phyloP scores from a whole-genome alignment of 2,888 invertebrate species.

The Agriopis leucophaearia region DNA sequence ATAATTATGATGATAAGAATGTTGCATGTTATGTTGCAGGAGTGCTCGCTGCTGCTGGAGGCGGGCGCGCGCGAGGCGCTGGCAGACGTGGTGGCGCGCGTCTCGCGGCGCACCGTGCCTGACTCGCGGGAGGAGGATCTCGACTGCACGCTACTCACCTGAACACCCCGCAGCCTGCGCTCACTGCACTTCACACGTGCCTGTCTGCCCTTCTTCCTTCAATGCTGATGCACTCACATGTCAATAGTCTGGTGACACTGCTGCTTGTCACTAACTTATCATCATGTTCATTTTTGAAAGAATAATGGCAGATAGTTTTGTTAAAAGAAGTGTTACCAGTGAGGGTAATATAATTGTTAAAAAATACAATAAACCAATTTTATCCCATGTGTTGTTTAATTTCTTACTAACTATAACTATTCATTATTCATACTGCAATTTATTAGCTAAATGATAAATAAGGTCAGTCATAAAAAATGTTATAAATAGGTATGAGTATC shows the following conservation, averaged over 20 bases:
- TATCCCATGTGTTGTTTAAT: slow-evolving; percentile 34
- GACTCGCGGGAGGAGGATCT: slow-evolving; percentile 96
- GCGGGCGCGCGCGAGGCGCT: slow-evolving; percentile 95
- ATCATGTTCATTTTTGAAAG: background rate
- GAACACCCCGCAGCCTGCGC: slow-evolving; percentile 65
- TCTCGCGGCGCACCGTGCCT: slow-evolving; percentile 91
- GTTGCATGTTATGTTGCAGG: slow-evolving; percentile 76
- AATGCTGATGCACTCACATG: background rate
- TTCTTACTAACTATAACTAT: background rate
- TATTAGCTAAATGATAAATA: background rate
- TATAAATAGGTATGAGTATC: background rate
- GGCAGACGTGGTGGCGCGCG: slow-evolving; percentile 95
- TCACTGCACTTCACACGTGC: background rate
- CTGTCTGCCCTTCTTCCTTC: background rate
- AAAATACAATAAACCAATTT: slow-evolving; percentile 41
- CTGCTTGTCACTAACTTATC: background rate
- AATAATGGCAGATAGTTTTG: background rate
- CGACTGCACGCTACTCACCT: slow-evolving; percentile 96
- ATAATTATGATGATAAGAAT: background rate
- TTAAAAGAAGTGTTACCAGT: slow-evolving; percentile 2
- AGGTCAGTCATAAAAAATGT: background rate
- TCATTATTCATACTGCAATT: background rate
- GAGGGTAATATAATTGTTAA: slow-evolving; percentile 10
- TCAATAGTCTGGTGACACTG: background rate
- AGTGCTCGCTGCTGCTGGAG: slow-evolving; percentile 92